Evolutionary conservation across 1,140 invertebrate genomes (phyloP).

Genomic region (Philopotamus ludificatus): DNA sequence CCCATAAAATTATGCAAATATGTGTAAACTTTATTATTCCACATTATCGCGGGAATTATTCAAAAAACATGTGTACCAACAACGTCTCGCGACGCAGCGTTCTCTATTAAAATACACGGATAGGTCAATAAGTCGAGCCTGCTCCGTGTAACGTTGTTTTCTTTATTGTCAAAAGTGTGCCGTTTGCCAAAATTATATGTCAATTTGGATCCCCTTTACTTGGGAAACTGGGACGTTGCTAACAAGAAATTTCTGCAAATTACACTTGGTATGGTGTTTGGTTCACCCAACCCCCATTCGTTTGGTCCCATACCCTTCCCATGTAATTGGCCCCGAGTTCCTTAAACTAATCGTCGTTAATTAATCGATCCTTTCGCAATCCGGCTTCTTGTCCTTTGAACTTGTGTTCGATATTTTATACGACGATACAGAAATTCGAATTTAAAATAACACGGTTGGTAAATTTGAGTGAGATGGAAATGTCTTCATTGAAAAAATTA

Average conservation of each 20-base stretch:
- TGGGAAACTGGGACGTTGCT: background rate
- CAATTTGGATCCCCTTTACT: no score
- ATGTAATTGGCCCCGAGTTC: slow-evolving; percentile 19
- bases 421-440: background rate
- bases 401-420: background rate
- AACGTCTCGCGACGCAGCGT: no score
- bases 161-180: no score
- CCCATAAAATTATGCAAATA: no score
- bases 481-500: no score
- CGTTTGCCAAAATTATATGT: no score
- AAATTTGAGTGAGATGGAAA: no score
- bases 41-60: no score
- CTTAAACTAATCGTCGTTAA: slow-evolving; percentile 18
- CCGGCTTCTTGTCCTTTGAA: background rate
- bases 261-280: slow-evolving; percentile 8
- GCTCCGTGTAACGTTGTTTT: background rate
- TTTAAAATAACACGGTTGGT: no score
- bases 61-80: no score
- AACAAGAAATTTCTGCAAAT: slow-evolving; percentile 14
- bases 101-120: slow-evolving; percentile 7
- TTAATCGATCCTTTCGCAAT: slow-evolving; percentile 18
- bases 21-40: no score
- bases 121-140: background rate
- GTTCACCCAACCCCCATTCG: no score
- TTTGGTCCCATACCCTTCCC: background rate